Percentiles rank a stretch among this genome's conserved stretches.
These are phyloP conservation scores for Xerus inauris DNA, from an alignment of 2,113 vertebrate genomes.

Conservation along the genomic window DNA sequence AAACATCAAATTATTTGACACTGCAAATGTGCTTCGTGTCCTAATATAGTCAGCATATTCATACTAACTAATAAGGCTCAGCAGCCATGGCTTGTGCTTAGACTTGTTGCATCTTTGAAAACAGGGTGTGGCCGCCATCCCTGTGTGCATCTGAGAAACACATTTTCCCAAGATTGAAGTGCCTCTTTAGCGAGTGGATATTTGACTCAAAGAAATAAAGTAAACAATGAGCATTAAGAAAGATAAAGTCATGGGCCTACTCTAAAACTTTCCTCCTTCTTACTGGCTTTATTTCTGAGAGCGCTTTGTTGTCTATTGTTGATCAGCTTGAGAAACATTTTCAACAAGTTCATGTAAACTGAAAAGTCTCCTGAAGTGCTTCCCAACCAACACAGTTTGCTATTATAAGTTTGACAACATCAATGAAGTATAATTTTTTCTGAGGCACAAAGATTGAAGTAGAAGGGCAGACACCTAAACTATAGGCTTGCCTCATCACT, in stretches of 20 bases:
- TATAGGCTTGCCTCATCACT: not conserved
- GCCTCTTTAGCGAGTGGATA: not conserved
- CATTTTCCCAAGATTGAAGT: not conserved
- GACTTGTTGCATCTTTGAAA: not conserved
- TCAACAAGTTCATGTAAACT: not conserved
- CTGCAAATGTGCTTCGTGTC: not conserved
- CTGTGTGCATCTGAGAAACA: not conserved
- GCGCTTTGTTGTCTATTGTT: not conserved
- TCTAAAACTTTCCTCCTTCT: not conserved
- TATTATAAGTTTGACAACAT: not conserved
- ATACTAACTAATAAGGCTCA: not conserved
- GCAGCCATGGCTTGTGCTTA: not conserved
- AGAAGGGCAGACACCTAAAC: not conserved
- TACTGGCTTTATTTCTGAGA: not conserved
- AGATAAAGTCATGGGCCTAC: not conserved
- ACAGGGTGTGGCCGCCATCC: not conserved
- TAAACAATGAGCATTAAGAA: not conserved
- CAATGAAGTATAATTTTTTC: not conserved
- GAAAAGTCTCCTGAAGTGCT: not conserved
- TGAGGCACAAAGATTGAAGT: not conserved
- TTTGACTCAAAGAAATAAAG: not conserved
- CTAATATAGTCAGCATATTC: not conserved
- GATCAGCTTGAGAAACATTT: not conserved
- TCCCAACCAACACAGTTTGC: not conserved
- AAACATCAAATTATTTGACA: constrained; percentile 36